A percentile compares a stretch with the other conserved stretches of the same genome.
These are phyloP conservation scores for Muscicapa striata DNA, from an alignment of 2,797 vertebrate species.

Conservation along the genomic window DNA sequence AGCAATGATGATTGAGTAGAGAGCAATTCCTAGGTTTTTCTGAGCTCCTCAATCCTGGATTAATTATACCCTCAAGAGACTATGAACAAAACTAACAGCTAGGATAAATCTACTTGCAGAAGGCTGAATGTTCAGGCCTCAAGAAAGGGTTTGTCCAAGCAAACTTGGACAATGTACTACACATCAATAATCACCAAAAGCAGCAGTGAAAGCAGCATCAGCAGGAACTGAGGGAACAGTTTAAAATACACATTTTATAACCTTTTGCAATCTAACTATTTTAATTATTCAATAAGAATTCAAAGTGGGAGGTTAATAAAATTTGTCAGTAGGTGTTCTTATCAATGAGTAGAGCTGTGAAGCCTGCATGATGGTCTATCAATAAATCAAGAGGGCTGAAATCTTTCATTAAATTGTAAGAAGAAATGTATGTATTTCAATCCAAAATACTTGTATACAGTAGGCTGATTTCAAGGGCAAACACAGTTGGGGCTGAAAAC, in stretches of 20 bases:
- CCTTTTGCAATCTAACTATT: conserved; percentile 22
- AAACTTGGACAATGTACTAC: background rate
- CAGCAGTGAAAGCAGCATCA: conserved; percentile 30
- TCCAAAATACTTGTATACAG: conserved; percentile 20
- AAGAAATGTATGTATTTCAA: conserved; percentile 36
- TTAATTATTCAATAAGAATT: conserved; percentile 71
- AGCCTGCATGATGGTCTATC: conserved; percentile 30
- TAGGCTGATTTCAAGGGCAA: conserved; percentile 52
- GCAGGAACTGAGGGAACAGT: conserved; percentile 7
- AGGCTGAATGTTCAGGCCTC: background rate
- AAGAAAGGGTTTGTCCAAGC: background rate
- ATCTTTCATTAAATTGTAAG: conserved; percentile 50
- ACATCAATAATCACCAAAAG: background rate
- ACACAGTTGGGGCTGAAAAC: conserved; percentile 57
- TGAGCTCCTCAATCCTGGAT: background rate
- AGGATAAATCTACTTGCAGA: background rate
- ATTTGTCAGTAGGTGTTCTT: conserved; percentile 61
- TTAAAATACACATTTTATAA: conserved; percentile 26
- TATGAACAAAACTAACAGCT: background rate
- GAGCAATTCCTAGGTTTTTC: background rate
- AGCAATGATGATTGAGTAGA: background rate
- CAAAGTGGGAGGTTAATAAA: conserved; percentile 71
- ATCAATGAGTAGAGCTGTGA: conserved; percentile 55
- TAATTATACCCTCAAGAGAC: background rate
- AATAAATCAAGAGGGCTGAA: conserved; percentile 57